Conservation (phyloP, 2,113 vertebrate genomes). For the Amphilophus citrinellus region DNA sequence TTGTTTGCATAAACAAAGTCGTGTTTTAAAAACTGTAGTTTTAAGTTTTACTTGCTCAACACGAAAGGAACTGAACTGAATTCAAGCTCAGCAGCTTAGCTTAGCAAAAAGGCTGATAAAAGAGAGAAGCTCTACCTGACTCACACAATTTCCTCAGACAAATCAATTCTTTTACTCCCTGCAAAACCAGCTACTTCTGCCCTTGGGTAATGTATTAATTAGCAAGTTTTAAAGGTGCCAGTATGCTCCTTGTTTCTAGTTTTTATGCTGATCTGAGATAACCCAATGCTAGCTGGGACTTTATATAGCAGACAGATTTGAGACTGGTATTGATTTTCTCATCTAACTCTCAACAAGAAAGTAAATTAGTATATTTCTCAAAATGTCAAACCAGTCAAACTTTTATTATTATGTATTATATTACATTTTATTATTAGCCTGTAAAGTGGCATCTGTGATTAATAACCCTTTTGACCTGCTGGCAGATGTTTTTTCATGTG, state of each 20-base stretch:
- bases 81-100: neutral
- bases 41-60: neutral
- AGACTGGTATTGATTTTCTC: neutral
- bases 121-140: neutral
- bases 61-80: neutral
- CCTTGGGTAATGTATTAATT: neutral
- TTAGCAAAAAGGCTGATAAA: neutral
- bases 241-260: neutral
- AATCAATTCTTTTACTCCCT: neutral
- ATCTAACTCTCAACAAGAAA: neutral
- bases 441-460: neutral
- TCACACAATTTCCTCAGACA: neutral
- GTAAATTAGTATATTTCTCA: neutral
- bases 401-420: neutral
- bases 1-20: constrained; percentile 7
- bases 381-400: constrained; percentile 5
- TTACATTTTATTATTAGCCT: neutral
- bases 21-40: neutral
- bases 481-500: constrained; percentile 6
- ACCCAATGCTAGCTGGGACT: neutral
- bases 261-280: constrained; percentile 1
- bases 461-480: neutral
- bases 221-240: neutral
- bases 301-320: neutral
- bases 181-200: neutral